phyloP scores from a whole-genome alignment of 2,113 vertebrate genomes.

The Lepus americanus region DNA sequence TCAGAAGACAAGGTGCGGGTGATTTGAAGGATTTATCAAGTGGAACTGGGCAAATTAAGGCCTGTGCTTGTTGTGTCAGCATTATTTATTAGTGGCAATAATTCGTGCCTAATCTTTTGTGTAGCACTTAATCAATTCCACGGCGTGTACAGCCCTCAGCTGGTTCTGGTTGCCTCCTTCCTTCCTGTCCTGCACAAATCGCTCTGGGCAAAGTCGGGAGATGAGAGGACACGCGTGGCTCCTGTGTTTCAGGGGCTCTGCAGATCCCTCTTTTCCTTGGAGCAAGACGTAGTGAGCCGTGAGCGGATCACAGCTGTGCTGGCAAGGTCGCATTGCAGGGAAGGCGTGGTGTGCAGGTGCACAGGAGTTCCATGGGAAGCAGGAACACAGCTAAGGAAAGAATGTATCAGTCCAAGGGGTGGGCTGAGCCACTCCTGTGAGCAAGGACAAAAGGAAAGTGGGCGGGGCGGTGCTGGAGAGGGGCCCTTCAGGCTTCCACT shows the following conservation, averaged over 20 bases:
- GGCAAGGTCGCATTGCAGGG: not conserved
- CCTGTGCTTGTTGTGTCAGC: conserved; percentile 44
- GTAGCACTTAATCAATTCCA: conserved; percentile 1
- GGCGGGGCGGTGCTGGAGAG: too few relatives aligned
- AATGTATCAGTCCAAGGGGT: not conserved
- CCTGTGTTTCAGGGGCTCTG: not conserved
- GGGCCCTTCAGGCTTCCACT: accelerated
- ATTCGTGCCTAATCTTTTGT: conserved; percentile 48
- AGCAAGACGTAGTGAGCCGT: not conserved
- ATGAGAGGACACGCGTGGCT: not conserved
- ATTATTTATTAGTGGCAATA: conserved; percentile 66
- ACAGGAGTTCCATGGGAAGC: not conserved
- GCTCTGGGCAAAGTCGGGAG: not conserved
- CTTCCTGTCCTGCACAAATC: not conserved
- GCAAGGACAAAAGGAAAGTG: not conserved
- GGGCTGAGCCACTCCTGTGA: too few relatives aligned
- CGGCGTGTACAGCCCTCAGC: not conserved
- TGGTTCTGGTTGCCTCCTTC: not conserved
- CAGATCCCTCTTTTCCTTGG: not conserved
- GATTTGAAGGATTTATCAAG: not conserved
- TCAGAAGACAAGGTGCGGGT: conserved; percentile 35
- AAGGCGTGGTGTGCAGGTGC: not conserved
- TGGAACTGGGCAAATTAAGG: conserved; percentile 54
- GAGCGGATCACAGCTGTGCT: not conserved
- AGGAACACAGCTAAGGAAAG: not conserved